Conservation (phyloP, 1,140 invertebrate species). For the Nilaparvata lugens region DNA sequence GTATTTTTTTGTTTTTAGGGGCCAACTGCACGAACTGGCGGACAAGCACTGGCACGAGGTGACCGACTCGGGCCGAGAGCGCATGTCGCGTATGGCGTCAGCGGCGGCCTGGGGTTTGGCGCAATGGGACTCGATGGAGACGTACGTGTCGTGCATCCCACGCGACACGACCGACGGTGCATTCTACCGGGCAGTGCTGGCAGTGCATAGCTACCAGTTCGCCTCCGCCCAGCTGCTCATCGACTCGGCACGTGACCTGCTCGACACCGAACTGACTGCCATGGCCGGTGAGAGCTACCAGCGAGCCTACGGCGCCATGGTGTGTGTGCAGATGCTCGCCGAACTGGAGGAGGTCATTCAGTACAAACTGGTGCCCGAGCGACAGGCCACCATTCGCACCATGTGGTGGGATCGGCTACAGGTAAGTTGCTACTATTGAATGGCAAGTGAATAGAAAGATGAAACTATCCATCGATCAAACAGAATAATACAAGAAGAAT, state of each 20-base stretch:
- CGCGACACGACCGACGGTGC: constrained; percentile 87
- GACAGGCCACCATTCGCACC: constrained; percentile 68
- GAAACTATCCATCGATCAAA: no score
- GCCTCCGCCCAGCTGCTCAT: constrained; percentile 57
- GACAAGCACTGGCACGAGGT: constrained; percentile 65
- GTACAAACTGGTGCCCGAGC: constrained; percentile 84
- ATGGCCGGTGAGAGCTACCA: constrained; percentile 98
- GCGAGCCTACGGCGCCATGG: constrained; percentile 94
- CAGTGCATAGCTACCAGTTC: constrained; percentile 82
- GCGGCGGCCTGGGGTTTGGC: constrained; percentile 91
- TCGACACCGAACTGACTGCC: constrained; percentile 94
- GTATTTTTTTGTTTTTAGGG: constrained; percentile 24
- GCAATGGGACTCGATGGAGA: constrained; percentile 87
- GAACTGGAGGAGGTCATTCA: constrained; percentile 97
- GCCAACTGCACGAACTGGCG: constrained; percentile 66
- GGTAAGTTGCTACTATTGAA: constrained; percentile 28
- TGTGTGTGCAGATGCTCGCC: constrained; percentile 91
- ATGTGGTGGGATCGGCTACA: constrained; percentile 95
- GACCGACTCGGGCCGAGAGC: constrained; percentile 57
- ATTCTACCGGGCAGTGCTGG: constrained; percentile 91
- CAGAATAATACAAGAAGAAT: no score
- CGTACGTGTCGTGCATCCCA: constrained; percentile 76
- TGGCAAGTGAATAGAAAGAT: not conserved
- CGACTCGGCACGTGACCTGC: constrained; percentile 81
- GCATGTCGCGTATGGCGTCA: constrained; percentile 85